Evolutionary conservation across 2,113 vertebrate genomes (phyloP).

Genomic region (Daubentonia madagascariensis): DNA sequence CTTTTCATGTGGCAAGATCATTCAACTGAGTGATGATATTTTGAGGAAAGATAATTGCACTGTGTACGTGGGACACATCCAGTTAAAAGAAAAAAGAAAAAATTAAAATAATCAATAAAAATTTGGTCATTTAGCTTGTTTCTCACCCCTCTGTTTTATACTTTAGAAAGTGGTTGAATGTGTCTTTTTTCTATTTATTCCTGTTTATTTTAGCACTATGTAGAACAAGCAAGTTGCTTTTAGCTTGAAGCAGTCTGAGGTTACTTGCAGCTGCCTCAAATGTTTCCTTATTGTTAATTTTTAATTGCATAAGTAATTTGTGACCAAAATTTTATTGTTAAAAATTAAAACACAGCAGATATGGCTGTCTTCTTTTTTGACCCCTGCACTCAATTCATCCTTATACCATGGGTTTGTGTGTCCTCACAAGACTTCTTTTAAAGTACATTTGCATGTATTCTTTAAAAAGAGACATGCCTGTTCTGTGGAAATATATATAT

Average conservation of each 20-base stretch:
- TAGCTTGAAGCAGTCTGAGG: background rate
- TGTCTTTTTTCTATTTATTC: background rate
- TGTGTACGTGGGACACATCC: background rate
- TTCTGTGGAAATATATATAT: background rate
- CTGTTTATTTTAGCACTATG: background rate
- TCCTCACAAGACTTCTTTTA: background rate
- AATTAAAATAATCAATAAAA: background rate
- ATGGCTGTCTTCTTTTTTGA: background rate
- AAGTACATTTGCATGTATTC: background rate
- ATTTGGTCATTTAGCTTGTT: background rate
- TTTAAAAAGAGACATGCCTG: background rate
- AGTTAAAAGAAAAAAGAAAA: background rate
- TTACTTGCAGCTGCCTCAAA: background rate
- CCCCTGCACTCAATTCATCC: background rate
- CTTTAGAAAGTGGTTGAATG: background rate
- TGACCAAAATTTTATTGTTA: background rate
- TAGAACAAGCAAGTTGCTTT: background rate
- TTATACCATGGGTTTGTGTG: background rate
- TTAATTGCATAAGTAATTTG: conserved; percentile 20
- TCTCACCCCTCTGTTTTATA: background rate
- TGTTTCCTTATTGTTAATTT: conserved; percentile 16
- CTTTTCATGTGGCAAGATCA: background rate
- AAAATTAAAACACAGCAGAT: background rate
- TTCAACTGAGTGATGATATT: background rate
- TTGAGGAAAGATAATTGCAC: conserved; percentile 45